Evolutionary conservation across 2,797 vertebrate species (phyloP), one percentile per base, ranked within the genome.

Genomic region (Antennarius maculatus): DNA sequence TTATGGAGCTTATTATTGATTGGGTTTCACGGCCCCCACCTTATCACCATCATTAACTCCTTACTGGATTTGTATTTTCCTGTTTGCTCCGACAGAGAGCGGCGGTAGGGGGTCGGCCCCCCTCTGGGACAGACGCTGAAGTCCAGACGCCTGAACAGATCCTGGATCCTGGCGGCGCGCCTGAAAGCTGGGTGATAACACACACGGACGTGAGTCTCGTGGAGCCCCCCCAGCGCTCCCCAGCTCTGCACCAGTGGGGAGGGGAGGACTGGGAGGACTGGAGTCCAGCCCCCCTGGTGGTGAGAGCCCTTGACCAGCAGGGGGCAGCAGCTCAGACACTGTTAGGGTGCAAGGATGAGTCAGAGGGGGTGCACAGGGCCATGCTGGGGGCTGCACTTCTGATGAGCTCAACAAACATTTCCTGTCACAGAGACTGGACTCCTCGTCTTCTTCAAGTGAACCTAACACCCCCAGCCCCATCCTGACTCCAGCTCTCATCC

Each of bases 381-480:
- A 92, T 92, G 55, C 48, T 78, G 57, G 92, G 28, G 95, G 95
- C 47, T 93, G 90, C 66, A 93, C 92, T 61, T 96, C 96, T 0
- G 97, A 98, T 69, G 96, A 98, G 80, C 93, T 97, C 59, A 97
- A 93, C 85, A 95, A 95, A 68, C 95, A 92, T 43, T 98, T 98
- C 89, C 95, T 96, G 3, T 95, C 92, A 5, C 96, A 98, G 79
- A 93, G 92, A 23, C 89, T 97, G 0, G 94, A 97, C 91, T 96
- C 95, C 57, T 95, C 95, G 0, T 97, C 95, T 0, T 97, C 95
- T 0, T 96, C 96, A 2, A 95, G 94, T 39, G 95, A 96, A 45
- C 60, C 94, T 46, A 95, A 94, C 89, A 95, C 93, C 5, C 93
- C 95, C 57, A 97, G 94, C 79, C 95, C 94, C 49, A 88, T 92